Evolutionary conservation across 2,888 invertebrate genomes (phyloP).

Genomic region (Blomia tropicalis): DNA sequence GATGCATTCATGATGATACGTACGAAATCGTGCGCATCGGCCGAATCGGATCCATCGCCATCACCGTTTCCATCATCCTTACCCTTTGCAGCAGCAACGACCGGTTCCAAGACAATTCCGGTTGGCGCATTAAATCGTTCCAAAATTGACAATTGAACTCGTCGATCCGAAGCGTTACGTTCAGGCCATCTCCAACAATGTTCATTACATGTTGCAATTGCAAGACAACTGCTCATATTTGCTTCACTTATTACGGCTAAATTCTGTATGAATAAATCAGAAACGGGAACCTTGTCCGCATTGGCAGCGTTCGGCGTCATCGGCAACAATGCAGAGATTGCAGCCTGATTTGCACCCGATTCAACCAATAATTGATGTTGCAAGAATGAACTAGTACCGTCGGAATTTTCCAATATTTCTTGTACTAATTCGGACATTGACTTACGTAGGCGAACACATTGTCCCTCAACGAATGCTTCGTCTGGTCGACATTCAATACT

Average conservation of each 20-base stretch:
- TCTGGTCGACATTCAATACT: constrained; percentile 11
- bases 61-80: not conserved
- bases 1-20: constrained; percentile 10
- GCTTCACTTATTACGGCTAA: constrained; percentile 18
- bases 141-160: not conserved
- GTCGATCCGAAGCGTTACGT: not conserved
- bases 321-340: no score
- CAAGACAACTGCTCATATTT: constrained; percentile 20
- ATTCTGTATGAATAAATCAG: constrained; percentile 22
- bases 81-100: not conserved
- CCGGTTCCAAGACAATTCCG: not conserved
- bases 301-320: not conserved
- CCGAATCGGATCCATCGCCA: not conserved
- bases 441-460: not conserved
- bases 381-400: not conserved
- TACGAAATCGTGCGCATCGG: constrained; percentile 4
- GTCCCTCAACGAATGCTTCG: not conserved
- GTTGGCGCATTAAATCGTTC: not conserved
- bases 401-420: constrained; percentile 3
- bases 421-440: not conserved
- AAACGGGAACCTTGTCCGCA: not conserved
- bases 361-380: not conserved
- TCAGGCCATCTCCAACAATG: constrained; percentile 14
- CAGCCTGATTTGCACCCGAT: not conserved
- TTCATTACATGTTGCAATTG: constrained; percentile 19